These are phyloP conservation scores for Brachypodius melanocephalos DNA, from an alignment of 2,113 vertebrate genomes.

Conservation along the genomic window DNA sequence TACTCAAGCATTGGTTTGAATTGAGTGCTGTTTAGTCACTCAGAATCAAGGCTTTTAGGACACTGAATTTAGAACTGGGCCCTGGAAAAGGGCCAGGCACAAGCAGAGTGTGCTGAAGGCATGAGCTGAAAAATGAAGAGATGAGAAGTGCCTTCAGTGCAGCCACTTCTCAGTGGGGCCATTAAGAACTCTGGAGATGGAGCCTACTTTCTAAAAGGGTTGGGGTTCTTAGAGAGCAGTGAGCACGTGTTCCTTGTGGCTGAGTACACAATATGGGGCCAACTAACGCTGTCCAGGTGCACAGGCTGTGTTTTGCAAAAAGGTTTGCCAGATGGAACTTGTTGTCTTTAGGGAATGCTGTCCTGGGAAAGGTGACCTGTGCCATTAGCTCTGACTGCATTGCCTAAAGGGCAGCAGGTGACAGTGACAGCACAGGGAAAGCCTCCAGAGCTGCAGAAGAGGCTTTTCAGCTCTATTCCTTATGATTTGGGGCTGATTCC, in stretches of 20 bases:
- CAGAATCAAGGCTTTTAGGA: not conserved
- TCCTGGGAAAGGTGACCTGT: not conserved
- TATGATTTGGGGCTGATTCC: not conserved
- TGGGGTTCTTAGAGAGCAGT: not conserved
- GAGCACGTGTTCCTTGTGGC: rapidly evolving
- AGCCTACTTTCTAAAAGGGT: not conserved
- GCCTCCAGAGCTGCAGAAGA: not conserved
- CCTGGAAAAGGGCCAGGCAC: not conserved
- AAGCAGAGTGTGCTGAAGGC: not conserved
- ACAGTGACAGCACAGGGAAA: not conserved
- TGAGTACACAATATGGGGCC: not conserved
- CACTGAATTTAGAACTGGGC: not conserved
- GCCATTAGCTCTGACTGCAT: not conserved
- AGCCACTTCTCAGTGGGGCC: not conserved
- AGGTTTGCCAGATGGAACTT: not conserved
- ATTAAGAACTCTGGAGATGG: not conserved
- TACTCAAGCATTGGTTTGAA: not conserved
- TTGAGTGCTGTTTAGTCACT: not conserved
- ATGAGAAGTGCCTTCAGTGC: not conserved
- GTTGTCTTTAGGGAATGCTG: not conserved
- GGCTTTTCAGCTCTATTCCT: not conserved
- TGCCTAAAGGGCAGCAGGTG: not conserved
- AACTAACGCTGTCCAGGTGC: not conserved
- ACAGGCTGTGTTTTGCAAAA: not conserved
- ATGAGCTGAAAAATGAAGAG: not conserved